phyloP scores from a whole-genome alignment of 92 coral and sea anemone genomes.

The Siderastrea radians region DNA sequence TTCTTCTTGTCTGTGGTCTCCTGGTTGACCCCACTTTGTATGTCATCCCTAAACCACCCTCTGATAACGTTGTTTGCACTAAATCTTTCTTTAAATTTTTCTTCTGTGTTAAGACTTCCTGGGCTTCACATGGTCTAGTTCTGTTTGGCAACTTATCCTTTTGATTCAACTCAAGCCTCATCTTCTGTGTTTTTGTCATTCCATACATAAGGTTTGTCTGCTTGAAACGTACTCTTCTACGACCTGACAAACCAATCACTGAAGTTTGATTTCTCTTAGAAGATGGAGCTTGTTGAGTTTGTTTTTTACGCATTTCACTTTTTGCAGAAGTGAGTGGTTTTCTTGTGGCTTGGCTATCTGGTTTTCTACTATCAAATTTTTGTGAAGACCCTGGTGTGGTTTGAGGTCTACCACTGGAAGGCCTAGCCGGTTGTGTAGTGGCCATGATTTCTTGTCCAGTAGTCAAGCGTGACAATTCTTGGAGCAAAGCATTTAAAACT shows the following conservation, averaged over 20 bases:
- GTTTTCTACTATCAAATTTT: not conserved
- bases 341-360: not conserved
- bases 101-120: slow-evolving; percentile 13
- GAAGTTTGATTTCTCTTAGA: slow-evolving; percentile 14
- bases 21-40: not conserved
- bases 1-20: not conserved
- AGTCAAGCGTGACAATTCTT: slow-evolving; percentile 75
- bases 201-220: slow-evolving; percentile 81
- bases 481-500: slow-evolving; percentile 85
- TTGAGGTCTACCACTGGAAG: slow-evolving; percentile 3
- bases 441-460: not conserved
- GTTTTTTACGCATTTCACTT: not conserved
- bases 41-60: slow-evolving; percentile 29
- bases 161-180: slow-evolving; percentile 86
- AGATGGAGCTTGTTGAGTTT: not conserved
- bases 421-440: not conserved
- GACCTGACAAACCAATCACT: slow-evolving; percentile 65
- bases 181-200: slow-evolving; percentile 90
- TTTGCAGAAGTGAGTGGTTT: not conserved
- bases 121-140: slow-evolving; percentile 46
- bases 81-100: slow-evolving; percentile 17
- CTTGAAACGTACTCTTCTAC: slow-evolving; percentile 81
- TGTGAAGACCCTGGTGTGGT: slow-evolving; percentile 9
- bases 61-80: not conserved
- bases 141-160: slow-evolving; percentile 39